These are phyloP conservation scores for Amniataba percoides DNA, from an alignment of 2,797 vertebrate genomes.

Conservation along the genomic window DNA sequence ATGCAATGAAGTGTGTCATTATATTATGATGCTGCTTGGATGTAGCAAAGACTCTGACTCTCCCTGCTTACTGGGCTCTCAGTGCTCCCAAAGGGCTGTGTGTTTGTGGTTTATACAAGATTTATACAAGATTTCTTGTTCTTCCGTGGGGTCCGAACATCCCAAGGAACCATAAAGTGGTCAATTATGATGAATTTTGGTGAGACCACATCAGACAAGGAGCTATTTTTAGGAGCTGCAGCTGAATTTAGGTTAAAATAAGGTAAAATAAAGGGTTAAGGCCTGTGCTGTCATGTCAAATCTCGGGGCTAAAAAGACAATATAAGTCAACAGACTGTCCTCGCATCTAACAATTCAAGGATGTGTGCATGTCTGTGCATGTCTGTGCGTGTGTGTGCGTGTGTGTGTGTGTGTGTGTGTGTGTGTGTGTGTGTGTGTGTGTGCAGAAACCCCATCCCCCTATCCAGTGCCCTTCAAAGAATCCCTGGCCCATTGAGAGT, in stretches of 20 bases:
- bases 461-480: constrained; percentile 63
- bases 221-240: constrained; percentile 44
- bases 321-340: constrained; percentile 46
- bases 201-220: constrained; percentile 9
- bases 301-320: constrained; percentile 51
- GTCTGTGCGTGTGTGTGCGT: constrained; percentile 5
- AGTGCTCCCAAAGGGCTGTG: constrained; percentile 43
- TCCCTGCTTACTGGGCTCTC: constrained; percentile 38
- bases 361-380: constrained; percentile 36
- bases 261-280: constrained; percentile 19
- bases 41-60: constrained; percentile 45
- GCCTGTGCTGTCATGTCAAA: constrained; percentile 36
- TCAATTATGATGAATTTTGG: constrained; percentile 19
- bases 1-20: constrained; percentile 84
- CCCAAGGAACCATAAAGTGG: constrained; percentile 31
- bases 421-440: constrained; percentile 14
- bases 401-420: constrained; percentile 6
- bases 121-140: constrained; percentile 26
- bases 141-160: constrained; percentile 25
- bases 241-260: constrained; percentile 38
- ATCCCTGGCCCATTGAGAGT: constrained; percentile 35
- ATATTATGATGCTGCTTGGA: constrained; percentile 72
- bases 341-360: constrained; percentile 61
- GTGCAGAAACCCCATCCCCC: constrained; percentile 40
- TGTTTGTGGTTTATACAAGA: constrained; percentile 29